Base-by-base conservation (phyloP, 2,888 invertebrate species). In the Drosophila pseudotakahashii region DNA sequence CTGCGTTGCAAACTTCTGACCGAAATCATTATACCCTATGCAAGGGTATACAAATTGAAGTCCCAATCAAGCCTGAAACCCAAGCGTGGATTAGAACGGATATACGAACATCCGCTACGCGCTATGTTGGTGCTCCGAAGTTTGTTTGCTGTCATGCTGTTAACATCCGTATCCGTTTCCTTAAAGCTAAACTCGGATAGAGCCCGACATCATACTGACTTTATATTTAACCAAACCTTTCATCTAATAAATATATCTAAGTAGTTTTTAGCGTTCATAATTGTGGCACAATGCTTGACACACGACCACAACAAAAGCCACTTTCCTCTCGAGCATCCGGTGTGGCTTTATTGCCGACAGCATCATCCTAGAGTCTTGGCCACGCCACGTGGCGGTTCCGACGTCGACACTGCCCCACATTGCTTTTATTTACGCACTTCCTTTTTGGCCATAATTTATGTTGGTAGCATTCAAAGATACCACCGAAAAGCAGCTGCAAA, bases 201-300 rank as follows among this genome's bases (percentile, higher is more conserved):
- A 47, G 10, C 7, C 14, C 37, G 47, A 58, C 47, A 30, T 37
- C 13, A 30, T 19, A 26, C 34, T 51, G 45, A 42, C 57, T 44
- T 39, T 34, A 36, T 63, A 45, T 60, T 36, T 30, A 34, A 45
- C 7, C 36, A 23, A 68, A 41, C 41, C 42, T 42, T 39, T 73
- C 39, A 57, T 73, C 76, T 84, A 86, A 86, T 85, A 84, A 86
- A 84, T 81, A 82, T 79, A 84, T 86, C 82, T 79, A 87, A 86
- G 85, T 84, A 84, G 83, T 77, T 78, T 75, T 79, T 76, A 76
- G 89, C 90, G 88, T 90, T 81, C 75, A 90, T 90, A 90, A 90
- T 90, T 90, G 89, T 75, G 81, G 83, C 89, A 79, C 85, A 88
- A 79, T 85, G 91, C 81, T 85, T 83, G 90, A 84, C 91, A 91